These are phyloP conservation scores for Anorthoa munda DNA, from an alignment of 2,888 invertebrate species.

Conservation along the genomic window DNA sequence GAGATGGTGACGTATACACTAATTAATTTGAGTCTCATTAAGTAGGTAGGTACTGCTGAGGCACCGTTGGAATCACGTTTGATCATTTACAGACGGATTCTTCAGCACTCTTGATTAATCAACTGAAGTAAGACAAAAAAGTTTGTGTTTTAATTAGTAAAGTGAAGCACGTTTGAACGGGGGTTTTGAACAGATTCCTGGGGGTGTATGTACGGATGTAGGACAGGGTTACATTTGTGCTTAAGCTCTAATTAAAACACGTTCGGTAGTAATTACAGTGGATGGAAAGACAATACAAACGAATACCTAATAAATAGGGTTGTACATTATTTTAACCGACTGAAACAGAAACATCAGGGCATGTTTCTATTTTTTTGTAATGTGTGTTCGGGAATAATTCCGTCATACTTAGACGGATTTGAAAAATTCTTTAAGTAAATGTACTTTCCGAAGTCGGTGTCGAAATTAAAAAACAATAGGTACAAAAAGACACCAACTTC, in stretches of 20 bases:
- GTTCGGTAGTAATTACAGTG: conserved; percentile 1
- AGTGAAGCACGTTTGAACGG: conserved; percentile 39
- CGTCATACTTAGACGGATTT: too few relatives aligned
- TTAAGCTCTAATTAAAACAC: conserved; percentile 33
- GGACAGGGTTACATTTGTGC: conserved; percentile 5
- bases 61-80: conserved; percentile 14
- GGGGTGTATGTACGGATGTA: not conserved
- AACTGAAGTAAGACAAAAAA: conserved; percentile 35
- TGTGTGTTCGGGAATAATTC: too few relatives aligned
- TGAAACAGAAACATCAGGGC: too few relatives aligned
- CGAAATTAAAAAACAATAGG: too few relatives aligned
- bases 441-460: too few relatives aligned
- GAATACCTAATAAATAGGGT: not conserved
- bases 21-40: conserved; percentile 53
- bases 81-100: conserved; percentile 32
- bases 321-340: not conserved
- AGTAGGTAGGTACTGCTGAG: not conserved
- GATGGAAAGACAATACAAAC: not conserved
- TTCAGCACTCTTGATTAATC: conserved; percentile 43
- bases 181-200: conserved; percentile 16
- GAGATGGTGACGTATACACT: conserved; percentile 43
- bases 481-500: too few relatives aligned
- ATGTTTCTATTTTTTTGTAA: too few relatives aligned
- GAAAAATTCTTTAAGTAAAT: too few relatives aligned
- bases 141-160: conserved; percentile 45